These are phyloP conservation scores for Zhuqinia jingwanae DNA, from an alignment of 2,888 invertebrate genomes.

Conservation along the genomic window DNA sequence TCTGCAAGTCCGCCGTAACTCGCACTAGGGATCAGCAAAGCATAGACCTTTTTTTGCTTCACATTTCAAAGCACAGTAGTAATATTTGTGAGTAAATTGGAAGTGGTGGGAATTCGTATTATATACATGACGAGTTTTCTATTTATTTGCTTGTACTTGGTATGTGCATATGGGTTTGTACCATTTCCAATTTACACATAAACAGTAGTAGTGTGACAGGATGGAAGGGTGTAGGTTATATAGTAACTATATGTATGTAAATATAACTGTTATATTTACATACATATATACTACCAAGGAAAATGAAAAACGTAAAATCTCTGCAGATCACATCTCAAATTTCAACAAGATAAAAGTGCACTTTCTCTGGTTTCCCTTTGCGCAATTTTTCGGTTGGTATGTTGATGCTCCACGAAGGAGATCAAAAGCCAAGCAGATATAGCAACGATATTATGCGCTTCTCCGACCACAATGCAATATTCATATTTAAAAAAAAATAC, in stretches of 20 bases:
- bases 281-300: too few species aligned
- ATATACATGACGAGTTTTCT: conserved; percentile 39
- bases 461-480: too few species aligned
- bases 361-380: too few species aligned
- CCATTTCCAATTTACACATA: neutral
- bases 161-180: neutral
- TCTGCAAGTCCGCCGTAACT: neutral
- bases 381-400: too few species aligned
- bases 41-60: neutral
- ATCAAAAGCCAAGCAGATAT: too few species aligned
- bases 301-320: neutral
- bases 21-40: neutral
- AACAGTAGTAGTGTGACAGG: neutral
- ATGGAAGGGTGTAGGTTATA: neutral
- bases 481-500: too few species aligned
- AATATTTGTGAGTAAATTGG: conserved; percentile 41
- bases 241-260: too few species aligned
- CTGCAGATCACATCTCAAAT: neutral
- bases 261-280: too few species aligned
- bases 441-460: too few species aligned
- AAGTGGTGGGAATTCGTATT: conserved; percentile 50
- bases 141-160: conserved; percentile 17
- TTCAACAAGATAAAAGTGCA: too few species aligned
- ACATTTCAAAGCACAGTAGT: neutral
- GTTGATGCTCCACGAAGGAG: too few species aligned